Evolutionary conservation across 2,113 vertebrate genomes (phyloP).

Genomic region (Chaetodon auriga): DNA sequence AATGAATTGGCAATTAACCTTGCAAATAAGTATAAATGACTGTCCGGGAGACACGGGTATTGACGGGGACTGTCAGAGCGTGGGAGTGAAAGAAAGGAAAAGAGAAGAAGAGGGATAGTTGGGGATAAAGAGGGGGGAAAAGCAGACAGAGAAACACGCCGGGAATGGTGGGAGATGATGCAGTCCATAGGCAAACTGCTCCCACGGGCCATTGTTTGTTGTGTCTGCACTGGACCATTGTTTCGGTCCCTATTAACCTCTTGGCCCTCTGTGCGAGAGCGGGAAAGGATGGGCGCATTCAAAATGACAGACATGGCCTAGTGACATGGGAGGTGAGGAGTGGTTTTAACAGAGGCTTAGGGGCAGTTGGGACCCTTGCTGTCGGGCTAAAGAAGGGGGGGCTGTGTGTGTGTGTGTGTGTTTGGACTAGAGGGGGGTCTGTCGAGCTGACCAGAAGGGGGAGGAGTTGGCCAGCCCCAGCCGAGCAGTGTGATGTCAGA

Average conservation of each 20-base stretch:
- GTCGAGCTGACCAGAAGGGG: constrained; percentile 68
- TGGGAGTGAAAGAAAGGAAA: constrained; percentile 21
- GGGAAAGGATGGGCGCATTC: constrained; percentile 78
- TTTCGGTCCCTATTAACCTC: constrained; percentile 88
- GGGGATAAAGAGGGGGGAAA: constrained; percentile 35
- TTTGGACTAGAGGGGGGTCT: constrained; percentile 43
- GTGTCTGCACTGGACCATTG: constrained; percentile 85
- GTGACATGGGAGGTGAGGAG: constrained; percentile 83
- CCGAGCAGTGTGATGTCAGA: constrained; percentile 40
- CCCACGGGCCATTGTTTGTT: constrained; percentile 83
- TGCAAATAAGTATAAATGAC: constrained; percentile 83
- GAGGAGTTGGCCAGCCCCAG: constrained; percentile 61
- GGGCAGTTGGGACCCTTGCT: constrained; percentile 70
- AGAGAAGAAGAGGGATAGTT: constrained; percentile 40
- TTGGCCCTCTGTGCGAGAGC: constrained; percentile 80
- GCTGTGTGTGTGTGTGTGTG: constrained; percentile 39
- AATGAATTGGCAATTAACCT: constrained; percentile 86
- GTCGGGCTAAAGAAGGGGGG: constrained; percentile 64
- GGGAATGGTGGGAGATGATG: constrained; percentile 65
- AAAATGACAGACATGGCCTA: constrained; percentile 85
- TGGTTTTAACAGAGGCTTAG: constrained; percentile 75
- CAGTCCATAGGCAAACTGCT: constrained; percentile 78
- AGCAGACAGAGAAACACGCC: constrained; percentile 52
- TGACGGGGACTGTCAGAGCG: constrained; percentile 64
- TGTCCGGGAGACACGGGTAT: constrained; percentile 76